Evolutionary conservation across 1,140 invertebrate species (phyloP).

Genomic region (Leguminivora glycinivorella): DNA sequence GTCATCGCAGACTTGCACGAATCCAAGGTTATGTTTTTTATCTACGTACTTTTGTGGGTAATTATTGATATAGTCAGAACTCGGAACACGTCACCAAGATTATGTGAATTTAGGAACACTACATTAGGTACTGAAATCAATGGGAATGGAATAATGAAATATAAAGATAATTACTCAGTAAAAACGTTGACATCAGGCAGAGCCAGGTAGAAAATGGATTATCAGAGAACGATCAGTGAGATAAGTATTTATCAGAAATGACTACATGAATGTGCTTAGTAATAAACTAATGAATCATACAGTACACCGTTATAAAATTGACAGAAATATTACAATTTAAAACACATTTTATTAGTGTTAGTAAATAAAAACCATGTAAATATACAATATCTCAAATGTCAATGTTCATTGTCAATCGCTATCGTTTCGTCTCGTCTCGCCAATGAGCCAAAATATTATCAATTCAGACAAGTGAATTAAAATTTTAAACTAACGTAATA

Average conservation of each 20-base stretch:
- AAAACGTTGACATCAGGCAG: neutral
- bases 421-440: too few relatives aligned
- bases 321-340: neutral
- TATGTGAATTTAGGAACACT: neutral
- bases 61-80: neutral
- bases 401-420: too few relatives aligned
- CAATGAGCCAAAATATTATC: too few relatives aligned
- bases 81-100: neutral
- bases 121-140: neutral
- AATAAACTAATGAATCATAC: neutral
- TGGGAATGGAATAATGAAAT: neutral
- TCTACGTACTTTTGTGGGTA: conserved; percentile 1
- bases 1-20: conserved; percentile 10
- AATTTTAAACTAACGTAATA: too few relatives aligned
- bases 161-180: conserved; percentile 19
- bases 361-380: too few relatives aligned
- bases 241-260: conserved; percentile 15
- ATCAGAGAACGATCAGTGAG: neutral
- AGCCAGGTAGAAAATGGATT: neutral
- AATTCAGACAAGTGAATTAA: too few relatives aligned
- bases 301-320: neutral
- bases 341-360: too few relatives aligned
- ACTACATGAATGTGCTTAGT: neutral
- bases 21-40: conserved; percentile 25
- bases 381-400: too few relatives aligned